phyloP scores from a whole-genome alignment of 2,113 vertebrate species.

The Toxostoma redivivum region DNA sequence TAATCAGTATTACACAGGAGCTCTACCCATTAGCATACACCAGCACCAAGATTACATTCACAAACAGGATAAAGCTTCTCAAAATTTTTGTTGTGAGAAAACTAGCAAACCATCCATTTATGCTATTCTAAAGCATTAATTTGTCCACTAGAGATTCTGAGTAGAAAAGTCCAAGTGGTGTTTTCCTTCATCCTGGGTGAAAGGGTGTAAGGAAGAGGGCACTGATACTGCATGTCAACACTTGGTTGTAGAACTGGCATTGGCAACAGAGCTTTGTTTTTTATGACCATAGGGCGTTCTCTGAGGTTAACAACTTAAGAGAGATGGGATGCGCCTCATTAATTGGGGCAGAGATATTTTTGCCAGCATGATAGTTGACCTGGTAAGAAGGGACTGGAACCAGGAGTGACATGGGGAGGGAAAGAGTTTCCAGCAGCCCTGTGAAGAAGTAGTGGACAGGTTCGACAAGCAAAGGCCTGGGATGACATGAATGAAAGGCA shows the following conservation, averaged over 20 bases:
- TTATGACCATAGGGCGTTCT: background rate
- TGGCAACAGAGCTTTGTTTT: background rate
- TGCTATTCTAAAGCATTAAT: background rate
- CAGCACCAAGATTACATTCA: background rate
- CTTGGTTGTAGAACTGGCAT: rapidly evolving
- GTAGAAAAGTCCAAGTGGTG: background rate
- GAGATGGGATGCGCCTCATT: background rate
- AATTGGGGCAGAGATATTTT: background rate
- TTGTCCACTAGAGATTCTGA: background rate
- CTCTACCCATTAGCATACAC: background rate
- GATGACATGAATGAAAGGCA: background rate
- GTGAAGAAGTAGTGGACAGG: background rate
- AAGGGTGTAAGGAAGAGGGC: background rate
- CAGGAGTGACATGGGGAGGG: background rate
- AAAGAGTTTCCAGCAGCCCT: background rate
- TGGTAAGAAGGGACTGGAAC: background rate
- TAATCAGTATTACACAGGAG: background rate
- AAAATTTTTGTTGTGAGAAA: background rate
- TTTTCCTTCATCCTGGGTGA: background rate
- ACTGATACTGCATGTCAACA: background rate
- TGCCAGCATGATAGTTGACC: background rate
- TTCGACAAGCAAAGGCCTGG: background rate
- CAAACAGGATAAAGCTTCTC: background rate
- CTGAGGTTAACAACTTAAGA: background rate
- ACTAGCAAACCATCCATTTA: background rate